These are phyloP conservation scores for Ichneumon xanthorius DNA, from an alignment of 2,888 invertebrate species.

Conservation along the genomic window DNA sequence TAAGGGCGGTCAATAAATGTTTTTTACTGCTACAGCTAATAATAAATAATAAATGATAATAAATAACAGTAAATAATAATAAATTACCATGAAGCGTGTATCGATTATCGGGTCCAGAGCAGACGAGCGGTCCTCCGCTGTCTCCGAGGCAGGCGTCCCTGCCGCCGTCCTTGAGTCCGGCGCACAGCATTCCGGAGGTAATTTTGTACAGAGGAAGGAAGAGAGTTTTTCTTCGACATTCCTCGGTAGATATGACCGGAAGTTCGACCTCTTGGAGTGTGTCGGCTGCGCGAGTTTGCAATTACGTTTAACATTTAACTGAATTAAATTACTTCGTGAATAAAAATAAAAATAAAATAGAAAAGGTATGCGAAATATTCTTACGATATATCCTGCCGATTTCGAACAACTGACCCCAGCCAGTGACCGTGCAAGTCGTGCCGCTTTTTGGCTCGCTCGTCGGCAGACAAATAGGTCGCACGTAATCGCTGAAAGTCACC, in stretches of 20 bases:
- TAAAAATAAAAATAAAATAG: not conserved
- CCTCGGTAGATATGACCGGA: slow-evolving; percentile 91
- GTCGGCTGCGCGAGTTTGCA: slow-evolving; percentile 87
- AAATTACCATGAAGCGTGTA: slow-evolving; percentile 80
- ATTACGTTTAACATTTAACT: not conserved
- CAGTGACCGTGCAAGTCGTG: slow-evolving; percentile 91
- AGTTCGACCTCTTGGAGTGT: slow-evolving; percentile 93
- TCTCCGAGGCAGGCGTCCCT: slow-evolving; percentile 93
- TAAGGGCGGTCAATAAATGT: too few relatives aligned
- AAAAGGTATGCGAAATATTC: slow-evolving; percentile 75
- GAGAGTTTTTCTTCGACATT: slow-evolving; percentile 91
- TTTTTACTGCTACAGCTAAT: too few relatives aligned
- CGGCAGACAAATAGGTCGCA: slow-evolving; percentile 89
- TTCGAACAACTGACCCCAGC: slow-evolving; percentile 93
- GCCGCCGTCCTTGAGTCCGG: slow-evolving; percentile 92
- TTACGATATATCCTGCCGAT: slow-evolving; percentile 93
- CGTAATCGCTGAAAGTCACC: slow-evolving; percentile 88
- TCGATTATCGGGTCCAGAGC: slow-evolving; percentile 87
- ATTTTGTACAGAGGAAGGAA: slow-evolving; percentile 91
- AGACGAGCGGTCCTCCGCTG: slow-evolving; percentile 93
- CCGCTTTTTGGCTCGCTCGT: slow-evolving; percentile 88
- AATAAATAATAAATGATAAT: too few relatives aligned
- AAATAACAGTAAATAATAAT: not conserved
- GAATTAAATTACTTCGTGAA: not conserved
- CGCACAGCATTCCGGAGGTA: slow-evolving; percentile 94